These are phyloP conservation scores for Gephyroberyx darwinii DNA, from an alignment of 2,797 vertebrate species.

Conservation along the genomic window DNA sequence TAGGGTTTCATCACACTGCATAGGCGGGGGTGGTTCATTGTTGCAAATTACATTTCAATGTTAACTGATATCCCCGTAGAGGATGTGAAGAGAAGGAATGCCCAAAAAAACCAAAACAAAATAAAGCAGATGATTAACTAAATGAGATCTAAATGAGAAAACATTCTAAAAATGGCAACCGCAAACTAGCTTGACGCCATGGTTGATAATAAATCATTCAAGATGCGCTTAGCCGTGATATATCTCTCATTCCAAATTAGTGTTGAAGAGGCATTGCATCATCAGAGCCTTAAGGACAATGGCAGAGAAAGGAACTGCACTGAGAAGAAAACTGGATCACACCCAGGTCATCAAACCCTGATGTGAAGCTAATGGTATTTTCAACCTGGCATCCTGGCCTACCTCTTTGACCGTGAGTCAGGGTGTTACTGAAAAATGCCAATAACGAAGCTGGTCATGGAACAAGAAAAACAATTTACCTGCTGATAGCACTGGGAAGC, in stretches of 20 bases:
- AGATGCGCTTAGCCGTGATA: background rate
- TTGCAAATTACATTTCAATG: background rate
- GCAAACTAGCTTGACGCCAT: background rate
- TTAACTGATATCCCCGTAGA: conserved; percentile 5
- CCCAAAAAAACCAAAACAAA: background rate
- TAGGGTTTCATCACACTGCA: background rate
- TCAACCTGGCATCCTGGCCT: background rate
- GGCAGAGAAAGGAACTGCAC: background rate
- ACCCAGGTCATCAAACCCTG: background rate
- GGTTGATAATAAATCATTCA: background rate
- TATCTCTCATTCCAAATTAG: background rate
- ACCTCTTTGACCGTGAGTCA: background rate
- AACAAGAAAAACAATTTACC: conserved; percentile 63
- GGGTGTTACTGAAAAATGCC: conserved; percentile 25
- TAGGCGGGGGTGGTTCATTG: background rate
- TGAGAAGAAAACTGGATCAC: background rate
- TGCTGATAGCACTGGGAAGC: conserved; percentile 58
- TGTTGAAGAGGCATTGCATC: background rate
- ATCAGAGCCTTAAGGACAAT: background rate
- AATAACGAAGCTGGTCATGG: conserved; percentile 53
- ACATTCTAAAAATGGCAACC: background rate
- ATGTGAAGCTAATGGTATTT: conserved; percentile 2
- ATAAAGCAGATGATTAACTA: background rate
- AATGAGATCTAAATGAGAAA: background rate
- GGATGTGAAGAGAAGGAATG: background rate